Evolutionary conservation across 1,140 invertebrate species (phyloP), one percentile per base, ranked within the genome.

Genomic region (Lordiphosa collinella): DNA sequence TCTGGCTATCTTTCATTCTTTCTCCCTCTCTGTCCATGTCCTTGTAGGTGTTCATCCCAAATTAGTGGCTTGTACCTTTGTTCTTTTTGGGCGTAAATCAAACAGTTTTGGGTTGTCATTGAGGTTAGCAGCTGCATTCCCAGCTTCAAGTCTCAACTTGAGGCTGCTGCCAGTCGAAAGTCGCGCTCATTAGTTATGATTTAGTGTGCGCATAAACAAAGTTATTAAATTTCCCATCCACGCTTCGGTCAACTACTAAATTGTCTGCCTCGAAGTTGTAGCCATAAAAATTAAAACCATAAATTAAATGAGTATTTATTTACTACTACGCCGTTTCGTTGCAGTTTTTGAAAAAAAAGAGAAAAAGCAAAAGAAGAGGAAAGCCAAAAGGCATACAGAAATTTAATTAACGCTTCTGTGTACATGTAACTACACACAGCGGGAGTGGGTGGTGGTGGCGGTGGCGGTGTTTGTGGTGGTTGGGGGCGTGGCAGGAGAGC

Each of bases 281-380:
- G 76, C 75, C 76, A 82, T 82, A 82, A 82, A 82, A 82, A 82
- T 82, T 82, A 82, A 82, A 82, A 82, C 78, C 78, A 82, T 82
- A 82, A 82, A 82, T 82, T 82, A 82, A 82, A 82, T 82, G 79
- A 82, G 80, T 82, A 82, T 82, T 82, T 82, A 82, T 82, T 82
- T 82, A 70, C 64, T 67, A 69, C 50, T 65, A 61, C 48, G 43
- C 48, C 65, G 61, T 44, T 53, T 69, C 22, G 62, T 47, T 69
- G 66, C 66, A 69, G 53, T 69, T 69, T 66, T 64, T 35, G 60
- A 44, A 44, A 44, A 44, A 44, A 29, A 44, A 29, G 12, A 44
- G 29, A 25, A 41, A 40, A 22, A 37, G 7, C 12, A 18, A 55
- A 59, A 35, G 31, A 37, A 69, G 43, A 69, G 66, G 56, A 65